Base-by-base conservation (phyloP, 2,113 vertebrate genomes). In the Pleuronectes platessa region DNA sequence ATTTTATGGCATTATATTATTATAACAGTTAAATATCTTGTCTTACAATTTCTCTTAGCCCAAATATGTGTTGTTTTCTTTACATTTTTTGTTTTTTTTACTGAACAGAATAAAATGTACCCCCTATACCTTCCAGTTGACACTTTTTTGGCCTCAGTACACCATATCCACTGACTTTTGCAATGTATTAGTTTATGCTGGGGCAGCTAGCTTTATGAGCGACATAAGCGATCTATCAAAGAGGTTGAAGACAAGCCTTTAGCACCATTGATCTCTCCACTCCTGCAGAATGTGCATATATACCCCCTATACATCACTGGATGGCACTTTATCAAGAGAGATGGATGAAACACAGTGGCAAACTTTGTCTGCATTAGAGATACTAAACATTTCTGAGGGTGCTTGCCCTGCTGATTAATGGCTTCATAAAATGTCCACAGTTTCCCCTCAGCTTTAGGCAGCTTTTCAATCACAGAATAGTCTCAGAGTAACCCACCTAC, bases 361-460 rank as follows among this genome's bases (percentile, higher is more conserved):
- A 51, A 67, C 79, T 61, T 51, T 64, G 76, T 79, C 76, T 58
- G 76, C 70, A 86, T 78, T 79, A 74, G 54, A 76, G 80, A 79
- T 54, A 75, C 79, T 86, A 83, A 91, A 89, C 88, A 88, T 91
- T 88, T 92, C 80, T 81, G 74, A 76, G 83, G 85, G 58, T 83
- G 81, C 81, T 85, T 89, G 72, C 77, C 21, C 49, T 9, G 68
- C 65, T 83, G 83, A 91, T 90, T 62, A 83, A 91, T 80, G 65
- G 73, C 73, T 85, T 83, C 79, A 83, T 85, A 81, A 90, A 87
- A 85, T 5, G 65, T 79, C 81, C 71, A 70, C 70, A 60, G 74
- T 74, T n/a, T 62, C 64, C 61, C 62, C 67, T 85, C 79, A 86
- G 83, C 67, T 85, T 81, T 49, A 35, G 78, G 62, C 78, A 49